These are phyloP conservation scores for Anser cygnoides DNA, from an alignment of 2,113 vertebrate genomes.

Conservation along the genomic window DNA sequence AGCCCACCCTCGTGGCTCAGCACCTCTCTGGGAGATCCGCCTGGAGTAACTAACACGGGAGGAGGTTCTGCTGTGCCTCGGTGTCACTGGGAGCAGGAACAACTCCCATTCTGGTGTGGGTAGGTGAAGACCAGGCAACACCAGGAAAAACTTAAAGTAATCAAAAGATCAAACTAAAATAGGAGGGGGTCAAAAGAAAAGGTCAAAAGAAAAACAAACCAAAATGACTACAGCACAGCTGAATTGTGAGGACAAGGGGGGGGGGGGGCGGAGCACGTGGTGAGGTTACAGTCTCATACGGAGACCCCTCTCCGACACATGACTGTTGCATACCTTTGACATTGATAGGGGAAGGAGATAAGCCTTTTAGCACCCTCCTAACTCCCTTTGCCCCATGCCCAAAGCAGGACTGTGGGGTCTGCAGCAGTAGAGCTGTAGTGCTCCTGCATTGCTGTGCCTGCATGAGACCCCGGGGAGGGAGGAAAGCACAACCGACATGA, in stretches of 20 bases:
- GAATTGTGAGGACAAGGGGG: neutral
- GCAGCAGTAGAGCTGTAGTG: neutral
- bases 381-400: fast-evolving
- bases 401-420: neutral
- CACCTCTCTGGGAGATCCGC: neutral
- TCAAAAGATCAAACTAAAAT: neutral
- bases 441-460: neutral
- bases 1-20: neutral
- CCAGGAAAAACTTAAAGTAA: neutral
- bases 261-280: no score
- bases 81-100: neutral
- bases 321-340: neutral
- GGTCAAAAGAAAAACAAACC: neutral
- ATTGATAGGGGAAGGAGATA: fast-evolving
- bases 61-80: neutral
- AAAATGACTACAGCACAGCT: neutral
- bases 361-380: neutral
- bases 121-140: neutral
- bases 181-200: neutral
- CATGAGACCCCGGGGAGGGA: neutral
- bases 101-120: neutral
- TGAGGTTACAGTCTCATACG: neutral
- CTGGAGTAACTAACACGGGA: fast-evolving
- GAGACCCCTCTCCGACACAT: neutral
- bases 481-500: neutral